Percentiles rank a stretch among this genome's conserved stretches.
These are phyloP conservation scores for Synergus umbraculus DNA, from an alignment of 2,888 invertebrate species.

Conservation along the genomic window DNA sequence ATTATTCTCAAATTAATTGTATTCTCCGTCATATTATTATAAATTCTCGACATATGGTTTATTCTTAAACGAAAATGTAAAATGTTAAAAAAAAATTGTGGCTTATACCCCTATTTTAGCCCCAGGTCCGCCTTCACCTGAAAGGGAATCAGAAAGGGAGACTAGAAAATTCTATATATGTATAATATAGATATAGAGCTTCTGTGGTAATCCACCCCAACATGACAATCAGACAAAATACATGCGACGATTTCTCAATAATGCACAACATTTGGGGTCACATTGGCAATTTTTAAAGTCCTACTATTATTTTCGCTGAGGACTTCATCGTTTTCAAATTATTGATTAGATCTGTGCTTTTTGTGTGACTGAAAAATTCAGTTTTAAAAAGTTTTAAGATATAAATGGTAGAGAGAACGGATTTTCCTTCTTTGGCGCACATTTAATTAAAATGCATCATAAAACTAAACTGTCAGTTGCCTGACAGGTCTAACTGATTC, in stretches of 20 bases:
- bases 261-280: constrained; percentile 19
- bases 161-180: neutral
- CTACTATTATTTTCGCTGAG: neutral
- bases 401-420: neutral
- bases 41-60: neutral
- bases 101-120: constrained; percentile 4
- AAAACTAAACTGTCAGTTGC: neutral
- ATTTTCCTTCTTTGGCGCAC: neutral
- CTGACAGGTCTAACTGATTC: constrained; percentile 36
- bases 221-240: constrained; percentile 35
- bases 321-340: constrained; percentile 3
- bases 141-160: constrained; percentile 5
- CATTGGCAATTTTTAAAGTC: constrained; percentile 18
- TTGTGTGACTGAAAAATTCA: neutral
- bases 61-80: neutral
- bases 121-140: neutral
- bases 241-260: constrained; percentile 34
- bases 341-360: neutral
- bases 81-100: neutral
- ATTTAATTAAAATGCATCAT: constrained; percentile 6
- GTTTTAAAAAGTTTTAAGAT: too few relatives aligned
- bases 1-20: neutral
- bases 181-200: constrained; percentile 1
- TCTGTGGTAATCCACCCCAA: constrained; percentile 28
- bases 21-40: neutral